A percentile compares a stretch with the other conserved stretches of the same genome.
Evolutionary conservation across 2,888 invertebrate genomes (phyloP).

Genomic region (Callimorpha dominula): DNA sequence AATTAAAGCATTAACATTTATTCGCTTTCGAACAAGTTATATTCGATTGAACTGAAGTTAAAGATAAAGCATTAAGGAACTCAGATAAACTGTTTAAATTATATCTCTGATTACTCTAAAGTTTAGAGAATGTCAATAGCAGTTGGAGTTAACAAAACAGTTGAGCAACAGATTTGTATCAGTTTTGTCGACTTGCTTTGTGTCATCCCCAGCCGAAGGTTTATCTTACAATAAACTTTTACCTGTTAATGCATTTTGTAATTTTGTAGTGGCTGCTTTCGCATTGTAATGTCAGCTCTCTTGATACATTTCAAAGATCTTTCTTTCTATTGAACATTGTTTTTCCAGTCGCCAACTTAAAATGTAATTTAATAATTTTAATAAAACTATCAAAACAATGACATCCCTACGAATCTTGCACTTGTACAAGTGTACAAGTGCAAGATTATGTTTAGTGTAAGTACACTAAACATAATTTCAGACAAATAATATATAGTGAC

Average conservation of each 20-base stretch:
- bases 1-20: conserved; percentile 1
- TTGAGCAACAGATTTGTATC: conserved; percentile 58
- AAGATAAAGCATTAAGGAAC: conserved; percentile 32
- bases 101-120: conserved; percentile 35
- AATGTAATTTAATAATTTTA: no score
- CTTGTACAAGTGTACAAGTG: no score
- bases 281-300: conserved; percentile 32
- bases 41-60: conserved; percentile 36
- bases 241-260: conserved; percentile 67
- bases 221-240: conserved; percentile 63
- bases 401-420: neutral
- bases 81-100: conserved; percentile 35
- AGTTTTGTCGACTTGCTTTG: conserved; percentile 60
- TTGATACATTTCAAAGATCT: conserved; percentile 38
- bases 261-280: conserved; percentile 47
- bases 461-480: neutral
- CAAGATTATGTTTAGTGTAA: no score
- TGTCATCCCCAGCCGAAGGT: conserved; percentile 56
- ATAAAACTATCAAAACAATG: neutral
- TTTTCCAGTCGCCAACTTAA: neutral
- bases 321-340: conserved; percentile 8
- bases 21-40: conserved; percentile 18
- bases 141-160: conserved; percentile 55
- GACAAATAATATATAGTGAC: no score
- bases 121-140: conserved; percentile 57